Conservation (phyloP, 2,797 vertebrate species). For the Champsocephalus esox region DNA sequence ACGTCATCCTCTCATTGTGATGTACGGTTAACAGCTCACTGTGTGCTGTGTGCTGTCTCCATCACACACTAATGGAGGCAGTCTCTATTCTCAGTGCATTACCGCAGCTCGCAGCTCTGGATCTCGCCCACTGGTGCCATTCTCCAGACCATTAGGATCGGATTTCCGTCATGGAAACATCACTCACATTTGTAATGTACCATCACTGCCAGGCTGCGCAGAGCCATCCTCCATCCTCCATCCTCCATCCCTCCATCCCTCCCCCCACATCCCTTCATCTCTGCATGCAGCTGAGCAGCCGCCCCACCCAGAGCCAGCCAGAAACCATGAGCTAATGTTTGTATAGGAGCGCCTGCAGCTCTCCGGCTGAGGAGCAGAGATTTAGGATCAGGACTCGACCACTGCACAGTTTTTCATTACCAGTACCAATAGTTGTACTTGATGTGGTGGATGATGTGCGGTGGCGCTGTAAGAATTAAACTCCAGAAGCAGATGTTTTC, state of each 20-base stretch:
- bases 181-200: slow-evolving; percentile 58
- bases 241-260: slow-evolving; percentile 47
- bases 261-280: slow-evolving; percentile 46
- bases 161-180: slow-evolving; percentile 65
- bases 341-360: slow-evolving; percentile 50
- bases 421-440: slow-evolving; percentile 19
- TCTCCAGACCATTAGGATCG: slow-evolving; percentile 64
- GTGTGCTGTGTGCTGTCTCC: slow-evolving; percentile 28
- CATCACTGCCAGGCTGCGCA: slow-evolving; percentile 45
- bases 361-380: slow-evolving; percentile 24
- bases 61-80: slow-evolving; percentile 49
- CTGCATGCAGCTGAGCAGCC: slow-evolving; percentile 40
- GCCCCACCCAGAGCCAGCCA: slow-evolving; percentile 49
- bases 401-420: slow-evolving; percentile 2
- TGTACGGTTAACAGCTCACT: slow-evolving; percentile 25
- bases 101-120: slow-evolving; percentile 32
- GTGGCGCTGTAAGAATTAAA: slow-evolving; percentile 16
- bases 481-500: background rate
- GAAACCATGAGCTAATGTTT: slow-evolving; percentile 62
- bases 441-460: slow-evolving; percentile 8
- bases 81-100: slow-evolving; percentile 20
- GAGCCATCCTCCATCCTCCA: slow-evolving; percentile 51
- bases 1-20: slow-evolving; percentile 15
- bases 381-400: slow-evolving; percentile 18
- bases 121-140: slow-evolving; percentile 56